Evolutionary conservation across 2,888 invertebrate genomes (phyloP), one percentile per base, ranked within the genome.

Genomic region (Phyto melanocephala): DNA sequence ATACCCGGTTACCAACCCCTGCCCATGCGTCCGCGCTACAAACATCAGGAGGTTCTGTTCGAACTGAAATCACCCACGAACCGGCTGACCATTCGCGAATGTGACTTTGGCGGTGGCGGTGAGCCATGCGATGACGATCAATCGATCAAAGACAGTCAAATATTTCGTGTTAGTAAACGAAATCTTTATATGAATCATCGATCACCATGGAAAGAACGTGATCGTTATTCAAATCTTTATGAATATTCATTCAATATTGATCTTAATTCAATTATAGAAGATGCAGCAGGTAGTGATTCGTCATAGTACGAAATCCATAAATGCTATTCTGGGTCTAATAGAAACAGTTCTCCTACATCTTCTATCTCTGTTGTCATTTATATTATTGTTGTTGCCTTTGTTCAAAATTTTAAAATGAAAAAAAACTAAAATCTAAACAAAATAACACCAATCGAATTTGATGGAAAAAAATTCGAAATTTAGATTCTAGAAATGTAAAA

Each of bases 121-220:
- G 91, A 91, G 87, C 91, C 91, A 84, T 90, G 90, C 86, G 91
- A 89, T 86, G 91, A 91, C 85, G 90, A 90, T 88, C 91, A 91
- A 86, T 90, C 90, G 86, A 89, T 91, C 85, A 90, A 90, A 88
- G 91, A 91, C 86, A 91, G 91, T 87, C 91, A 91, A 88, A 91
- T 91, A 88, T 91, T 91, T 90, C 91, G 91, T 87, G 90, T 91
- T 89, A 91, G 91, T 88, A 91, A 91, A 89, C 89, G 91, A 88
- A 90, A 91, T 89, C 88, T 91, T 86, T 91, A 91, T 87, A 90
- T 90, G 89, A 90, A 91, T 89, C 90, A 91, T 86, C 88, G 91
- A 84, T 91, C 91, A 88, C 91, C 91, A 79, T 89, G 89, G 89
- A 90, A 90, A 86, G 90, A 91, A 85, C 90, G 90, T 84, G 90